Base-by-base conservation (phyloP, 2,888 invertebrate species). In the Deilephila elpenor region DNA sequence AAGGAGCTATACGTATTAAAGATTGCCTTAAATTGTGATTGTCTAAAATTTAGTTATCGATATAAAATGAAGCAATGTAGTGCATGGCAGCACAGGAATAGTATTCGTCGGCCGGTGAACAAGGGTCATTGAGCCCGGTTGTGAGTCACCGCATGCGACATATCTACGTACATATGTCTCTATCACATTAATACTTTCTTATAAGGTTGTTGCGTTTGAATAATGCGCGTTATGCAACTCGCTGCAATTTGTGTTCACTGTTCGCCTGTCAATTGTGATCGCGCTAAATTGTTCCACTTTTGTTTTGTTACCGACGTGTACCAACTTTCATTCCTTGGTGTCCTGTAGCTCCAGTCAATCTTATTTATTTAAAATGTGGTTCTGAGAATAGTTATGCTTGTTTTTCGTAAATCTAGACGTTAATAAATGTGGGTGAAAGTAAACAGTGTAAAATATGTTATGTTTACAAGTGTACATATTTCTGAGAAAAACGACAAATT, bases 161-260 rank as follows among this genome's bases (percentile, higher is more conserved):
- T 87, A 87, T 87, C 89, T 88, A 87, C 87, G 90, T 87, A 89
- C 44, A 44, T 44, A 44, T 44, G 87, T 87, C 87, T 89, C 91
- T 91, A 93, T 92, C 89, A 93, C 91, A 89, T 91, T 93, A 93
- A 92, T 92, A 91, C 92, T 93, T 93, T 94, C 93, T 88, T 93
- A 93, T 91, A 93, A 92, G 93, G 93, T 89, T 91, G 90, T 89
- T 89, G 89, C 88, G 89, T 88, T 93, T 93, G 91, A 93, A 93
- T 92, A 93, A 93, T 93, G 93, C 91, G 92, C 91, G 92, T 93
- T 93, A 94, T 91, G 92, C 91, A 93, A 93, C 91, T 91, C 88
- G 90, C 88, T 88, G 90, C 89, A 91, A 91, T 92, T 92, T 92
- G 91, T 90, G 91, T 86, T 86, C 88, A 87, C 86, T 83, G 84